phyloP scores from a whole-genome alignment of 2,888 invertebrate genomes.

The Lumbricus terrestris region DNA sequence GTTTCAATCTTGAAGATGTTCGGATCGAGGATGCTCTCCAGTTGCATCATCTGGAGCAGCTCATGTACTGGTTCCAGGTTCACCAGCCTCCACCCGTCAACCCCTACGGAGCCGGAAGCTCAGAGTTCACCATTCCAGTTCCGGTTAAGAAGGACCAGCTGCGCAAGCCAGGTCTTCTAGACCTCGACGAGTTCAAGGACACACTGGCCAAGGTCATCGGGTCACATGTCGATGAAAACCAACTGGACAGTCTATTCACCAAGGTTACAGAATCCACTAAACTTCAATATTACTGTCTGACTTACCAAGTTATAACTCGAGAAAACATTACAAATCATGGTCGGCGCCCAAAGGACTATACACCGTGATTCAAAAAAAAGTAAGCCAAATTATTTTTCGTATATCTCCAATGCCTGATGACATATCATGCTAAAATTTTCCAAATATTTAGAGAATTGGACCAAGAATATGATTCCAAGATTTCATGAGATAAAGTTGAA shows the following conservation, averaged over 20 bases:
- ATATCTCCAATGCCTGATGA: too few species aligned
- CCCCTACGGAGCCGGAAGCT: conserved; percentile 40
- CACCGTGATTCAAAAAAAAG: too few species aligned
- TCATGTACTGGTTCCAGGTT: conserved; percentile 50
- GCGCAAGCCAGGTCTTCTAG: conserved; percentile 52
- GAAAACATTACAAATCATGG: background rate
- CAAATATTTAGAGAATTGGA: too few species aligned
- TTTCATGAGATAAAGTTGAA: too few species aligned
- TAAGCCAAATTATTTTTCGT: too few species aligned
- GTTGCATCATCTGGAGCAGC: conserved; percentile 53
- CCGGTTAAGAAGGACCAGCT: conserved; percentile 44
- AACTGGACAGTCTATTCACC: conserved; percentile 55
- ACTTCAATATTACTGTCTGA: too few species aligned
- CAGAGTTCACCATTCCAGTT: conserved; percentile 31
- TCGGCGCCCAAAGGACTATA: too few species aligned
- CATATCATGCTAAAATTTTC: too few species aligned
- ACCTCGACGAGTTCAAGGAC: conserved; percentile 54
- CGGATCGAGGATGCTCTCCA: conserved; percentile 56
- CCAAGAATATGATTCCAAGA: too few species aligned
- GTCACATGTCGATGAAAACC: conserved; percentile 53
- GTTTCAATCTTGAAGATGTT: background rate
- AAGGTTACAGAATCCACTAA: conserved; percentile 44
- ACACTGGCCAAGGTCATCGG: conserved; percentile 52
- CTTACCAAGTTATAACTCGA: too few species aligned
- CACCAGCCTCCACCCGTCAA: conserved; percentile 43